Evolutionary conservation across 2,888 invertebrate genomes (phyloP).

Genomic region (Phragmatobia fuliginosa): DNA sequence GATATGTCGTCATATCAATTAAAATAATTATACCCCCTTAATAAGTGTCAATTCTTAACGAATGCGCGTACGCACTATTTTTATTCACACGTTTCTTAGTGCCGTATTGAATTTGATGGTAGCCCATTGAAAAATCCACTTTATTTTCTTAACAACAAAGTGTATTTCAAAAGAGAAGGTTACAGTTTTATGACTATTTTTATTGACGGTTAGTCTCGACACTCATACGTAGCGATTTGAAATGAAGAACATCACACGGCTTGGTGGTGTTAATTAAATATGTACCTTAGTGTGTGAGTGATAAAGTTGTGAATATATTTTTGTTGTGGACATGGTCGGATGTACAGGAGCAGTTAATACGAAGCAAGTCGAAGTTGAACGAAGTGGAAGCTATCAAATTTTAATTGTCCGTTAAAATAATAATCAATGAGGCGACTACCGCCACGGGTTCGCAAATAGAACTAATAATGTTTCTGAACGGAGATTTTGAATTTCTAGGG

Average conservation of each 20-base stretch:
- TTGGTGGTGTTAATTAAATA: slow-evolving; percentile 50
- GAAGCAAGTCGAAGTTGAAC: slow-evolving; percentile 80
- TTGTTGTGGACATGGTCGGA: slow-evolving; percentile 38
- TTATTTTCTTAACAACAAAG: slow-evolving; percentile 22
- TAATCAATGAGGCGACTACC: slow-evolving; percentile 85
- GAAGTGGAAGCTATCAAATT: slow-evolving; percentile 85
- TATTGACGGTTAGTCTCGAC: slow-evolving; percentile 85
- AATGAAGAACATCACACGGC: slow-evolving; percentile 69
- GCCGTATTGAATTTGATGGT: slow-evolving; percentile 58
- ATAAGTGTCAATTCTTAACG: slow-evolving; percentile 87
- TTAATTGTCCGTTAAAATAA: slow-evolving; percentile 86
- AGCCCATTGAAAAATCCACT: slow-evolving; percentile 24
- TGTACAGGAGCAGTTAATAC: slow-evolving; percentile 57
- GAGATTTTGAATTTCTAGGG: slow-evolving; percentile 35
- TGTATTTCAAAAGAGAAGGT: slow-evolving; percentile 57
- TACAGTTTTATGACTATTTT: slow-evolving; percentile 82
- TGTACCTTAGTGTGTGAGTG: slow-evolving; percentile 52
- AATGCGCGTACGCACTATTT: slow-evolving; percentile 86
- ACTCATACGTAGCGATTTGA: slow-evolving; percentile 76
- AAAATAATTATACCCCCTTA: slow-evolving; percentile 85
- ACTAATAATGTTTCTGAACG: slow-evolving; percentile 59
- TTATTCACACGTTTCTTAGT: slow-evolving; percentile 83
- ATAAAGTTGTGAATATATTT: slow-evolving; percentile 55
- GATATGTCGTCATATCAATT: slow-evolving; percentile 86
- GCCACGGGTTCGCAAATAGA: slow-evolving; percentile 71